Conservation (phyloP, 2,888 invertebrate genomes). For the Lydus trimaculatus region DNA sequence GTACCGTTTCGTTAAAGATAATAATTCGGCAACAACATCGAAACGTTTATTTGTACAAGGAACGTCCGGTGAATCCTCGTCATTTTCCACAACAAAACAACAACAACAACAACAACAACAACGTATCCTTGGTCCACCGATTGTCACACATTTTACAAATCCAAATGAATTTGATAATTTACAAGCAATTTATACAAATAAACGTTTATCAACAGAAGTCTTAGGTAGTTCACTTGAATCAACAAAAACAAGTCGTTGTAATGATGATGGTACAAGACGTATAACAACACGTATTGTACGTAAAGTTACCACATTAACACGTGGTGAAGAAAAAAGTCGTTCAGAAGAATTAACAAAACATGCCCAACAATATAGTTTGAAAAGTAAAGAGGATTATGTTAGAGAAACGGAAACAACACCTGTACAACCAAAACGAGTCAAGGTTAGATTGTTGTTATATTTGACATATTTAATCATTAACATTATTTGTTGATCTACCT, state of each 20-base stretch:
- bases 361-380: constrained; percentile 61
- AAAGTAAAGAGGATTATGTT: constrained; percentile 65
- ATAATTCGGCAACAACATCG: constrained; percentile 57
- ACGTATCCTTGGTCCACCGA: constrained; percentile 50
- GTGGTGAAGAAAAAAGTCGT: constrained; percentile 82
- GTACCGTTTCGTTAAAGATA: constrained; percentile 83
- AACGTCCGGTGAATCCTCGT: constrained; percentile 57
- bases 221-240: constrained; percentile 85
- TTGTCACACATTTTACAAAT: constrained; percentile 54
- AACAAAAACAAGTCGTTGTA: constrained; percentile 81
- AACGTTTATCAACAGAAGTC: constrained; percentile 83
- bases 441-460: constrained; percentile 66
- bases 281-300: constrained; percentile 87
- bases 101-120: constrained; percentile 18
- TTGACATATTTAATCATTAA: background rate
- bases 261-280: constrained; percentile 79
- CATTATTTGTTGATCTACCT: background rate
- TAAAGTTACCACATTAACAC: constrained; percentile 86
- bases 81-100: background rate
- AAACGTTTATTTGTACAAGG: constrained; percentile 79
- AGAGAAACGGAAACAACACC: constrained; percentile 64
- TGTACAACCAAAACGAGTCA: constrained; percentile 74
- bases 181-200: constrained; percentile 82
- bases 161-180: constrained; percentile 63
- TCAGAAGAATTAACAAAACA: constrained; percentile 73